phyloP scores from a whole-genome alignment of 1,140 invertebrate genomes.

The Mamestra configurata region DNA sequence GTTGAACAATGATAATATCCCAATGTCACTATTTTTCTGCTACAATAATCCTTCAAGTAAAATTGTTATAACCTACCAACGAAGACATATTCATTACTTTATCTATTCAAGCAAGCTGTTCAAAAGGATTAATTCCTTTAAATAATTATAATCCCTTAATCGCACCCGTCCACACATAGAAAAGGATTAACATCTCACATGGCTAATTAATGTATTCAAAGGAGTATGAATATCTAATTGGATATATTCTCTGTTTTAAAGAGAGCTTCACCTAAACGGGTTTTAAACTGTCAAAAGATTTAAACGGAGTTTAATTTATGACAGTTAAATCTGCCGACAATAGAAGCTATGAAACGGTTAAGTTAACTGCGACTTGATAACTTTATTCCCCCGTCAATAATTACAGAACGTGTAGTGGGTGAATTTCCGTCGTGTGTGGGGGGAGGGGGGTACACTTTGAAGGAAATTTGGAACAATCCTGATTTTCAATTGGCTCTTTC shows the following conservation, averaged over 20 bases:
- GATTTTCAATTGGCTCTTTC: background rate
- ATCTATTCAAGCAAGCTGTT: background rate
- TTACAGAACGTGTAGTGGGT: constrained; percentile 13
- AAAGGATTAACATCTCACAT: constrained; percentile 16
- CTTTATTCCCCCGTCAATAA: constrained; percentile 45
- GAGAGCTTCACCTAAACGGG: background rate
- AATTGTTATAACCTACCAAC: background rate
- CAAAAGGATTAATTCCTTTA: background rate
- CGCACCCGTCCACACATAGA: constrained; percentile 17
- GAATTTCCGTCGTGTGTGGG: background rate
- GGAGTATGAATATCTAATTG: background rate
- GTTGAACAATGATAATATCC: too few relatives aligned
- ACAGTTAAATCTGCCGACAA: constrained; percentile 34
- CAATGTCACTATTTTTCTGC: too few relatives aligned
- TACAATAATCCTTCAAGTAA: too few relatives aligned
- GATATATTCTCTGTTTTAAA: background rate
- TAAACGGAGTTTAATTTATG: constrained; percentile 12
- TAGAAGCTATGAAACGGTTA: constrained; percentile 21
- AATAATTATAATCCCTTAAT: background rate
- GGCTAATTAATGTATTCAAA: background rate
- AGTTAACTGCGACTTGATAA: constrained; percentile 34
- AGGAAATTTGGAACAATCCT: background rate
- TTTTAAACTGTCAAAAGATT: constrained; percentile 11
- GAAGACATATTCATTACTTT: background rate
- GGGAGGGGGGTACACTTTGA: background rate